Percentiles rank a stretch among this genome's conserved stretches.
Conservation (phyloP, 1,140 invertebrate species). For the Neomicropteryx cornuta region DNA sequence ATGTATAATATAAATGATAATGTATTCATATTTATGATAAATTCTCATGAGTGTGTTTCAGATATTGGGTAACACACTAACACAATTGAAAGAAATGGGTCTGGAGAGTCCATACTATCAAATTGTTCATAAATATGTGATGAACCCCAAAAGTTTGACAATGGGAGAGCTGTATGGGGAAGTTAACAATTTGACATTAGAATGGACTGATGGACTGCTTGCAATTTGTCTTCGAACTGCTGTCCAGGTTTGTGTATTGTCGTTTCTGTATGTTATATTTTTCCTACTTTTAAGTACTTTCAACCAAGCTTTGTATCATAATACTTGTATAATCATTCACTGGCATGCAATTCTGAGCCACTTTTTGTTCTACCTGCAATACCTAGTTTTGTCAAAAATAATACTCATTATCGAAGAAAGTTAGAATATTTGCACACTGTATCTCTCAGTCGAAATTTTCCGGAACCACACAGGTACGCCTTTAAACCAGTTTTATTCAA, state of each 20-base stretch:
- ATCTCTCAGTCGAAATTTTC: too few species aligned
- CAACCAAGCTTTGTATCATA: too few species aligned
- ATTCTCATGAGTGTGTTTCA: too few species aligned
- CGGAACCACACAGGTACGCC: too few species aligned
- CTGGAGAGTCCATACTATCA: slow-evolving; percentile 45
- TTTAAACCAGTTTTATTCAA: too few species aligned
- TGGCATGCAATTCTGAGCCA: too few species aligned
- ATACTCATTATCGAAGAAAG: too few species aligned
- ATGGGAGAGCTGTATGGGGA: slow-evolving; percentile 84
- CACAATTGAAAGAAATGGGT: slow-evolving; percentile 42
- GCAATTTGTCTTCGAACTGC: slow-evolving; percentile 59
- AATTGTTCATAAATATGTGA: slow-evolving; percentile 52
- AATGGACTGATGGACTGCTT: slow-evolving; percentile 83
- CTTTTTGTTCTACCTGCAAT: too few species aligned
- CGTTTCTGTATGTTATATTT: slow-evolving; percentile 2
- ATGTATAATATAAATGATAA: neutral
- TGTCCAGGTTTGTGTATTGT: slow-evolving; percentile 43
- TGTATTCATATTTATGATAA: neutral
- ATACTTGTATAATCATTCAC: too few species aligned
- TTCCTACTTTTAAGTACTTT: slow-evolving; percentile 7
- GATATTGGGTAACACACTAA: slow-evolving; percentile 55
- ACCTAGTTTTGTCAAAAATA: too few species aligned
- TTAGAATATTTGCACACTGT: too few species aligned
- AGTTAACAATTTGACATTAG: slow-evolving; percentile 71
- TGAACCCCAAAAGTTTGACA: slow-evolving; percentile 84